Evolutionary conservation across 2,113 vertebrate genomes (phyloP), one percentile per base, ranked within the genome.

Genomic region (Aspidoscelis tigris): DNA sequence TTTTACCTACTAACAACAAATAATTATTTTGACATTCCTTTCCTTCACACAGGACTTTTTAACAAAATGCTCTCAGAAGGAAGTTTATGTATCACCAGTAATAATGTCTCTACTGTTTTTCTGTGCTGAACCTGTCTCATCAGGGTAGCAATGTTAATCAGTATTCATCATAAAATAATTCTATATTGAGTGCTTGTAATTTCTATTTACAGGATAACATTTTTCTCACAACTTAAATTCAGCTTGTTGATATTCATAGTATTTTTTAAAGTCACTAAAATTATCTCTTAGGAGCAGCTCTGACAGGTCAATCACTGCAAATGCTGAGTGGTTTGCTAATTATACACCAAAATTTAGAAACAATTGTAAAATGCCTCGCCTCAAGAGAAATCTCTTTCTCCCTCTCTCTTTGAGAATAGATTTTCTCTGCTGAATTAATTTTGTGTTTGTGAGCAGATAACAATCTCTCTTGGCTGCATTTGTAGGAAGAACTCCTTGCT

Each of bases 241-340:
- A 64, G 81, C 84, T 93, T 94, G 96, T 93, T 94, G 92, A 87
- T 90, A 93, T 94, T 94, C 89, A 89, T 55, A 81, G 80, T 66
- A 44, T 88, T 91, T 93, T 88, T 1, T 82, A 96, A 93, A 94
- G 94, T 94, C 94, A 95, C 91, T 94, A 91, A 95, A 95, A 95
- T 96, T 93, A 94, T 96, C 95, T 96, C 93, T 89, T 90, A 96
- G 94, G 94, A 96, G 87, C 93, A 95, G 92, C 93, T 92, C 94
- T 96, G 95, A 96, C 92, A 91, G 96, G 95, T 96, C 95, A 96
- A 91, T 96, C 94, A 91, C 89, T 93, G 90, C 95, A 96, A 95
- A 96, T 95, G 94, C 94, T 92, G 95, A 95, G 92, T 93, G 94
- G 92, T 96, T 96, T 94, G 95, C 95, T 97, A 97, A 96, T 97